These are phyloP conservation scores for Thalassoma bifasciatum DNA, from an alignment of 2,113 vertebrate species.

Conservation along the genomic window DNA sequence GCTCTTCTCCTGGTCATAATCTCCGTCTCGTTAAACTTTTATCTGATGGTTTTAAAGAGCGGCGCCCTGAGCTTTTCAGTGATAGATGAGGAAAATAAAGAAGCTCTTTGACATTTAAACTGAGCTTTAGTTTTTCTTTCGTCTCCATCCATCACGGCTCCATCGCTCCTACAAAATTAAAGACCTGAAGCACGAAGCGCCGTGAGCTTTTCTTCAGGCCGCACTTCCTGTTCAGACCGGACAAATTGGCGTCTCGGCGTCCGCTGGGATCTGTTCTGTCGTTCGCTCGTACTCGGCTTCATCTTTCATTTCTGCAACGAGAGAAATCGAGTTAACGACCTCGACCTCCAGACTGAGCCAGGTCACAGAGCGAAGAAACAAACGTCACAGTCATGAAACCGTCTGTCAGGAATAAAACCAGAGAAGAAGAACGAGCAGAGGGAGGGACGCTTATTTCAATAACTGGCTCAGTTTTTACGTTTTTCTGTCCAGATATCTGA, in stretches of 20 bases:
- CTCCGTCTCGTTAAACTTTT: no score
- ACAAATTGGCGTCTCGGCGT: slow-evolving; percentile 2
- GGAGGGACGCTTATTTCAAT: no score
- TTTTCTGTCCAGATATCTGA: no score
- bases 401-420: neutral
- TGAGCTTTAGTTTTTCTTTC: neutral
- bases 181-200: no score
- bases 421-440: neutral
- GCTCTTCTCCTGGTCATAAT: no score
- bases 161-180: no score
- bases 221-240: neutral
- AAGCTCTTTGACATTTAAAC: neutral
- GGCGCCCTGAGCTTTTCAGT: no score
- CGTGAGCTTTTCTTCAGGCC: neutral
- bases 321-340: slow-evolving; percentile 6
- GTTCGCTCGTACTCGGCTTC: neutral
- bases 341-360: neutral
- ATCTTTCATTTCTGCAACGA: neutral
- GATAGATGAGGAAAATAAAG: neutral
- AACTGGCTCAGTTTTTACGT: no score
- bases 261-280: neutral
- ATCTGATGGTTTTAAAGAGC: no score
- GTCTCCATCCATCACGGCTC: neutral
- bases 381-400: neutral
- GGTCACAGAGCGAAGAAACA: neutral